phyloP scores from a whole-genome alignment of 2,113 vertebrate species.

The Canis aureus region DNA sequence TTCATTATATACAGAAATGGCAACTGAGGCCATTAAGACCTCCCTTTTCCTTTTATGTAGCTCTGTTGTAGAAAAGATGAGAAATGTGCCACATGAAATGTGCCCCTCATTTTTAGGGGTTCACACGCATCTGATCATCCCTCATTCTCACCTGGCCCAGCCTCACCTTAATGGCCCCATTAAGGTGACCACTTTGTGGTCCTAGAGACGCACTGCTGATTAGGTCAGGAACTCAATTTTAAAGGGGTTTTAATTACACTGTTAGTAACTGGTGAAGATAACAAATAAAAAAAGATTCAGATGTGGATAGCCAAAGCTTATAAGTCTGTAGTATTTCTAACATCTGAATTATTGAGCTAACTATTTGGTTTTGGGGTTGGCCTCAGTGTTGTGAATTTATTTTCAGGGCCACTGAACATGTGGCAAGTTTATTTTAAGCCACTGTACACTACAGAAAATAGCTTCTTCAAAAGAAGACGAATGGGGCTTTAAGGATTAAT shows the following conservation, averaged over 20 bases:
- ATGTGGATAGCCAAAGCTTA: neutral
- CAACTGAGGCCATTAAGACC: neutral
- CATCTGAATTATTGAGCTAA: neutral
- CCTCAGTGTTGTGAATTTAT: slow-evolving; percentile 1
- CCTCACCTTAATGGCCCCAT: neutral
- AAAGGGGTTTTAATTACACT: slow-evolving; percentile 58
- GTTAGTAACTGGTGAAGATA: neutral
- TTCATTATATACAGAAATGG: neutral
- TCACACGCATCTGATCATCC: neutral
- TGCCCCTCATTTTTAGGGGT: slow-evolving; percentile 31
- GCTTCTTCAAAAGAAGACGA: neutral
- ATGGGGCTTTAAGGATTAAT: neutral
- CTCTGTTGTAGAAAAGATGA: neutral
- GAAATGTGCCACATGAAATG: neutral
- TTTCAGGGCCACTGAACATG: neutral
- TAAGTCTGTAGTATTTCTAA: neutral
- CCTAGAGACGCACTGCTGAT: neutral
- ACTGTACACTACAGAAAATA: neutral
- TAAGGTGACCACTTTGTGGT: neutral
- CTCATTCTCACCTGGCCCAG: neutral
- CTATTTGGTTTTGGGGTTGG: neutral
- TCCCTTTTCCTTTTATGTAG: slow-evolving; percentile 7
- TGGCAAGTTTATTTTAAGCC: slow-evolving; percentile 23
- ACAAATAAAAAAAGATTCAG: neutral
- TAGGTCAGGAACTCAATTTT: slow-evolving; percentile 30